Conservation (phyloP, 2,888 invertebrate genomes). For the Drosophila putrida region DNA sequence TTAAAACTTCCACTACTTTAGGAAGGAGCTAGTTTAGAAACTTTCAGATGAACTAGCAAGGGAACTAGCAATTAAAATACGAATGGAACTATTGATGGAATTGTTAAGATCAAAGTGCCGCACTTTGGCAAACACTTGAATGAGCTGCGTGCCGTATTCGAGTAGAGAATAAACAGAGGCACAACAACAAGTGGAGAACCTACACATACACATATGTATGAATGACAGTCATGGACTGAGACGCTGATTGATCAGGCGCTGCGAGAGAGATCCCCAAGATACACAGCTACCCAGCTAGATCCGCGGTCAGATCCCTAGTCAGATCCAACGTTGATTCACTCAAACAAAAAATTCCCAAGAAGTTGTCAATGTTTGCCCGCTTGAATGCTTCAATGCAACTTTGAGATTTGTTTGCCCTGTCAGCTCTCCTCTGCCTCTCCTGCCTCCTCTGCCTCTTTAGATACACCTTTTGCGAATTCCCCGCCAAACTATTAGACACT, state of each 20-base stretch:
- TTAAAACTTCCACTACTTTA: too few relatives aligned
- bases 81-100: constrained; percentile 12
- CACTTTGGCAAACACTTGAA: constrained; percentile 76
- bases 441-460: not conserved
- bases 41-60: not conserved
- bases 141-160: constrained; percentile 70
- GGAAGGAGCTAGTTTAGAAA: not conserved
- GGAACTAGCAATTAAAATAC: not conserved
- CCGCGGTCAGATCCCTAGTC: not conserved
- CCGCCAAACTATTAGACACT: constrained; percentile 20
- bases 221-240: constrained; percentile 53
- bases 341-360: constrained; percentile 69
- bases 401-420: constrained; percentile 57
- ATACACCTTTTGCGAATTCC: constrained; percentile 51
- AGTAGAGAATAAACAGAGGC: constrained; percentile 79
- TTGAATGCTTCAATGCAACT: constrained; percentile 77
- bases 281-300: constrained; percentile 3
- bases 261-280: constrained; percentile 51
- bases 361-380: constrained; percentile 76
- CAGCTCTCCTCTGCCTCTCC: constrained; percentile 16
- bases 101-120: constrained; percentile 68
- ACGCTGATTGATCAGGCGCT: constrained; percentile 68
- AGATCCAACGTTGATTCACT: constrained; percentile 26
- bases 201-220: constrained; percentile 62
- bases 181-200: constrained; percentile 53